These are phyloP conservation scores for Hyposmocoma kahamanoa DNA, from an alignment of 1,140 invertebrate genomes.

Conservation along the genomic window DNA sequence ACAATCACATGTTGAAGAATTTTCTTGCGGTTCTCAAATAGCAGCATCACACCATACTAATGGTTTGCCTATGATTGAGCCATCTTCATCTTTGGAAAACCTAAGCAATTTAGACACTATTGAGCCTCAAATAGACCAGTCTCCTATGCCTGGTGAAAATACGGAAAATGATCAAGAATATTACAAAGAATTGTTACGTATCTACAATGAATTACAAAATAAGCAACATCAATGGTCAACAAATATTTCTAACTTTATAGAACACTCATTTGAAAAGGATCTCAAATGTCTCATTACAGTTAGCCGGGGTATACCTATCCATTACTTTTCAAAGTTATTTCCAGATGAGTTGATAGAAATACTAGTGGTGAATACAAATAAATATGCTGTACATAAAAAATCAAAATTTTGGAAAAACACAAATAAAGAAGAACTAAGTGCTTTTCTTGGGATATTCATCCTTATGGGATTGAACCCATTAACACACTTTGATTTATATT, in stretches of 20 bases:
- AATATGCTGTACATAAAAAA: slow-evolving; percentile 28
- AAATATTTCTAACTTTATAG: background rate
- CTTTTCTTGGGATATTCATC: slow-evolving; percentile 30
- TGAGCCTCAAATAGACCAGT: no score
- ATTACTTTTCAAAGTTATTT: background rate
- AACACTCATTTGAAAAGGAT: background rate
- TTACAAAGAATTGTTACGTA: background rate
- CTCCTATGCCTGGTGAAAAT: background rate
- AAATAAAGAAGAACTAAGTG: slow-evolving; percentile 19
- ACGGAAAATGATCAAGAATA: background rate
- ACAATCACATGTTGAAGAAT: no score
- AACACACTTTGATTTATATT: slow-evolving; percentile 33
- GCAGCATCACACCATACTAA: no score
- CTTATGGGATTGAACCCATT: slow-evolving; percentile 25
- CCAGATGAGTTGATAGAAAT: background rate
- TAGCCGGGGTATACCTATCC: no score
- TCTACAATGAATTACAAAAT: background rate
- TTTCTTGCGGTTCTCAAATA: no score
- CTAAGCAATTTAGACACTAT: no score
- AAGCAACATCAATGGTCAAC: background rate
- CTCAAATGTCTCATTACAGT: no score
- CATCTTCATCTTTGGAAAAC: no score
- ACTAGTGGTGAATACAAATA: slow-evolving; percentile 16
- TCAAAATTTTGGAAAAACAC: slow-evolving; percentile 20
- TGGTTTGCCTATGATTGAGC: no score